Conservation (phyloP, 2,797 vertebrate genomes). For the Dicrostonyx torquatus region DNA sequence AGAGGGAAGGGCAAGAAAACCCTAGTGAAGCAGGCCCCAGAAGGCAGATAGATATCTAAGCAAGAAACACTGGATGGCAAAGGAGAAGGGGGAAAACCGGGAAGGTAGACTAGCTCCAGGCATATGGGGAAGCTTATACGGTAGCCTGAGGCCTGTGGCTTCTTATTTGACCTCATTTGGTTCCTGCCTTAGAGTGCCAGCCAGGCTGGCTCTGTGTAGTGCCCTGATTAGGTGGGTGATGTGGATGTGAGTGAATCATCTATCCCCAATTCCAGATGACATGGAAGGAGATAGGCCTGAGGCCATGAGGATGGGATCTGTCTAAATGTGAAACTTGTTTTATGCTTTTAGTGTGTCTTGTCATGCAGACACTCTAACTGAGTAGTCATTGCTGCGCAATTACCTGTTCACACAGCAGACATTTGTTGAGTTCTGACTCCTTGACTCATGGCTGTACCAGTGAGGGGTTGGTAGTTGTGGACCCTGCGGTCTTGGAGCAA, state of each 20-base stretch:
- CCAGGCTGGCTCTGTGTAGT: background rate
- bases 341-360: background rate
- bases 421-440: background rate
- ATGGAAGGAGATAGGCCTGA: background rate
- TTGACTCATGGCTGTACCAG: background rate
- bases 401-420: background rate
- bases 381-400: fast-evolving
- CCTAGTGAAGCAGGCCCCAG: background rate
- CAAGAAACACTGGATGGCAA: background rate
- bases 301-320: no score
- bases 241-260: background rate
- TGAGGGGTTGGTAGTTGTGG: background rate
- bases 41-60: background rate
- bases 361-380: fast-evolving
- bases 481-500: background rate
- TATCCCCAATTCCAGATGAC: background rate
- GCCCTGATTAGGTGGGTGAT: background rate
- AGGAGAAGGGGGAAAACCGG: background rate
- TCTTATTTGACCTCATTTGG: background rate
- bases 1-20: background rate
- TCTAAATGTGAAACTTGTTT: background rate
- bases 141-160: background rate
- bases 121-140: background rate
- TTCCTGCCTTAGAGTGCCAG: background rate
- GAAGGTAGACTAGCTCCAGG: background rate